Evolutionary conservation across 2,888 invertebrate genomes (phyloP).

Genomic region (Diarsia mendica): DNA sequence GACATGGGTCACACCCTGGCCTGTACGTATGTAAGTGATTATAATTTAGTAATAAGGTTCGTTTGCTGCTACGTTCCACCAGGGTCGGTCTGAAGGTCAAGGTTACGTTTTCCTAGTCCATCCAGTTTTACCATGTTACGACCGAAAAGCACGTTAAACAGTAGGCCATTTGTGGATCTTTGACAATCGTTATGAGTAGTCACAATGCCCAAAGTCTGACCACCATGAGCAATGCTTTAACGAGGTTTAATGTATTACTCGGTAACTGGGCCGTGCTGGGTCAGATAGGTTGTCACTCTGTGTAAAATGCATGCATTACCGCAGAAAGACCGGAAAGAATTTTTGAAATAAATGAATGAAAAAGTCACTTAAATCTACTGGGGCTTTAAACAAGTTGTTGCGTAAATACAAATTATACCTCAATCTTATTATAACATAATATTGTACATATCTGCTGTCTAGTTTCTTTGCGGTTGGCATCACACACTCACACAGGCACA

Average conservation of each 20-base stretch:
- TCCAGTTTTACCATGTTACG: neutral
- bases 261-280: no score
- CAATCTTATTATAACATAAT: neutral
- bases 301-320: neutral
- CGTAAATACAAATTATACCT: neutral
- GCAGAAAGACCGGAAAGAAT: no score
- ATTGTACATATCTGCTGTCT: slow-evolving; percentile 1
- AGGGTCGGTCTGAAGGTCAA: neutral
- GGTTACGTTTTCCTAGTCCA: neutral
- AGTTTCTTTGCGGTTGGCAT: slow-evolving; percentile 31
- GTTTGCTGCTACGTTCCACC: neutral
- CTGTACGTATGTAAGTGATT: neutral
- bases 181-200: neutral
- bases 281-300: neutral
- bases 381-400: neutral
- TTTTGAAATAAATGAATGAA: neutral
- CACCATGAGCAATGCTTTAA: neutral
- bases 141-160: neutral
- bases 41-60: slow-evolving; percentile 7
- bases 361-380: neutral
- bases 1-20: neutral
- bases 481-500: neutral
- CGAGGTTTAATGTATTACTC: neutral
- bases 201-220: neutral
- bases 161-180: neutral